A percentile compares a stretch with the other conserved stretches of the same genome.
These are phyloP conservation scores for Naja naja DNA, from an alignment of 2,113 vertebrate genomes.

Conservation along the genomic window DNA sequence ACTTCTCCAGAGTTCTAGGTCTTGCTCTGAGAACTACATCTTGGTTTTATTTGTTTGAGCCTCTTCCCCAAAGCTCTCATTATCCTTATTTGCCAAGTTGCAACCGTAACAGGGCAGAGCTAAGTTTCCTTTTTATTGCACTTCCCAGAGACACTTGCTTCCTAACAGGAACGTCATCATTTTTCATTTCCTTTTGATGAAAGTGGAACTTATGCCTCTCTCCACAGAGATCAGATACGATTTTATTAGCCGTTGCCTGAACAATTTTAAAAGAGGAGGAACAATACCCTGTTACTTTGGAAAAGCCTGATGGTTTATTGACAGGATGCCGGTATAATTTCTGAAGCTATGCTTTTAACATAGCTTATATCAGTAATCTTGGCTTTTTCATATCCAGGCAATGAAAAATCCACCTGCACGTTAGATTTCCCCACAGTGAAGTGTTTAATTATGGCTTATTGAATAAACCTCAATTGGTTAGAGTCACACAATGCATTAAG, in stretches of 20 bases:
- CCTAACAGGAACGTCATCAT: slow-evolving; percentile 17
- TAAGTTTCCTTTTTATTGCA: not conserved
- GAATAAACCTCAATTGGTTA: not conserved
- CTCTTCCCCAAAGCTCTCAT: not conserved
- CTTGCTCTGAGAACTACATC: not conserved
- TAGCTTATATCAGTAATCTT: not conserved
- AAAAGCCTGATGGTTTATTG: not conserved
- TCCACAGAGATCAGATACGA: slow-evolving; percentile 39
- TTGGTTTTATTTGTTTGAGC: not conserved
- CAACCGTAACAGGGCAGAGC: not conserved
- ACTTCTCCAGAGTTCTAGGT: not conserved
- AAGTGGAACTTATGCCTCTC: slow-evolving; percentile 16
- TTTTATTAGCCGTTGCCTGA: slow-evolving; percentile 40
- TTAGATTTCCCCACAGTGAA: not conserved
- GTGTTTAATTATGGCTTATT: not conserved
- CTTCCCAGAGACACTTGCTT: slow-evolving; percentile 21
- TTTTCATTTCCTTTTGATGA: slow-evolving; percentile 52
- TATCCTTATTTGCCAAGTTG: not conserved
- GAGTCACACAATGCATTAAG: not conserved
- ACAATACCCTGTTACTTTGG: not conserved
- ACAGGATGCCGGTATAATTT: not conserved
- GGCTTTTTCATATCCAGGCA: not conserved
- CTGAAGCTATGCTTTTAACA: not conserved
- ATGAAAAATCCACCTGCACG: not conserved
- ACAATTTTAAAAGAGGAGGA: not conserved